Base-by-base conservation (phyloP, 2,888 invertebrate genomes). In the Brachypalpus laphriformis region DNA sequence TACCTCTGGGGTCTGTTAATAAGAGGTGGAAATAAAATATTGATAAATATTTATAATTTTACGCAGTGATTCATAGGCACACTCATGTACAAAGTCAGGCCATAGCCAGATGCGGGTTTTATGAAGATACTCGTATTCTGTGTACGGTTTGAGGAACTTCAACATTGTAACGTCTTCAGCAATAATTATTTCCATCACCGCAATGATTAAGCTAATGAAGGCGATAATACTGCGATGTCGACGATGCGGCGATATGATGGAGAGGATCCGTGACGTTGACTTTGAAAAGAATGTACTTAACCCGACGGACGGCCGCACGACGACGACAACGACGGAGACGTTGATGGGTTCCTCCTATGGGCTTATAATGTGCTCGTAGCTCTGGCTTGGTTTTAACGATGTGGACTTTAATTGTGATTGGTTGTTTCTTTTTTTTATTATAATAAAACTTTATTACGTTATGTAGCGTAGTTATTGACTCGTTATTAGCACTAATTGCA, bases 131-230 rank as follows among this genome's bases (percentile, higher is more conserved):
- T n/a, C n/a, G n/a, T n/a, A 42, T 65, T 59, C 28, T 66, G 75
- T 68, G 59, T 54, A 65, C 28, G 28, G 34, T 65, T 25, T 66
- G 51, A 71, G 65, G 56, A 61, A 54, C 66, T 49, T 22, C 56
- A 82, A 82, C 77, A 66, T 78, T 82, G 82, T 78, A 72, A 34
- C 59, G 54, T 78, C 66, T 59, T 78, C 65, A 45, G 71, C 16
- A 72, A 61, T 78, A 78, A 82, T 82, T 83, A 80, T 68, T 80
- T 74, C 49, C 80, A 83, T 80, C 68, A 83, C 74, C 72, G 72
- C 66, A 70, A 74, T 80, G 74, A 83, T 80, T 80, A 80, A 63
- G 80, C 80, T 83, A 83, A 83, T 83, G 83, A 80, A 83, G 78
- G 78, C 45, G 72, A 82, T 82, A 82, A 82, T 72, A 22, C 57